Percentiles rank a stretch among this genome's conserved stretches.
phyloP scores from a whole-genome alignment of 1,140 invertebrate genomes.

The Sitodiplosis mosellana region DNA sequence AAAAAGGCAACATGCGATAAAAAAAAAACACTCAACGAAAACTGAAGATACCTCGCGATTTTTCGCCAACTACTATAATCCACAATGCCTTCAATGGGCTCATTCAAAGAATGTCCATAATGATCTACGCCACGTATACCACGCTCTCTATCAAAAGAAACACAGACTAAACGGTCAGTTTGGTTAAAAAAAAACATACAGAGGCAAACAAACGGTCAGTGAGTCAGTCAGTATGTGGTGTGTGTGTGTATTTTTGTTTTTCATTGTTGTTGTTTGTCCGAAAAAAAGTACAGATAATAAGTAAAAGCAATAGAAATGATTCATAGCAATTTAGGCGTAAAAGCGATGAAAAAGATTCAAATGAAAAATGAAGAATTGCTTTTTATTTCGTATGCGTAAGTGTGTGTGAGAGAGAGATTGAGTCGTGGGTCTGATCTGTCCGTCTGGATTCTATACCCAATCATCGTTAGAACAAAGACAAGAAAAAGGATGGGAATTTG shows the following conservation, averaged over 20 bases:
- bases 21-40: background rate
- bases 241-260: too few relatives aligned
- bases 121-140: constrained; percentile 3
- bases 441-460: too few relatives aligned
- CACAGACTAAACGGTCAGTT: background rate
- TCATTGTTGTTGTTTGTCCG: background rate
- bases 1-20: background rate
- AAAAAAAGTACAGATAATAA: too few relatives aligned
- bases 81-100: constrained; percentile 1
- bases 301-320: too few relatives aligned
- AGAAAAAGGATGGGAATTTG: background rate
- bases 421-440: too few relatives aligned
- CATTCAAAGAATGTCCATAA: constrained; percentile 3
- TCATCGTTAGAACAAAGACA: too few relatives aligned
- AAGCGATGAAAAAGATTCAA: too few relatives aligned
- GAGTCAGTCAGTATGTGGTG: constrained; percentile 3
- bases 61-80: constrained; percentile 5
- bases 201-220: background rate
- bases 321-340: too few relatives aligned
- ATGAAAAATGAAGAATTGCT: too few relatives aligned
- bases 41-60: constrained; percentile 4
- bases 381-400: too few relatives aligned
- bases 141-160: constrained; percentile 1
- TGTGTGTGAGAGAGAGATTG: too few relatives aligned
- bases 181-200: too few relatives aligned